Percentiles rank a stretch among this genome's conserved stretches.
Evolutionary conservation across 23 tunicate genomes (phyloP).

Genomic region (Clavelina lepadiformis): DNA sequence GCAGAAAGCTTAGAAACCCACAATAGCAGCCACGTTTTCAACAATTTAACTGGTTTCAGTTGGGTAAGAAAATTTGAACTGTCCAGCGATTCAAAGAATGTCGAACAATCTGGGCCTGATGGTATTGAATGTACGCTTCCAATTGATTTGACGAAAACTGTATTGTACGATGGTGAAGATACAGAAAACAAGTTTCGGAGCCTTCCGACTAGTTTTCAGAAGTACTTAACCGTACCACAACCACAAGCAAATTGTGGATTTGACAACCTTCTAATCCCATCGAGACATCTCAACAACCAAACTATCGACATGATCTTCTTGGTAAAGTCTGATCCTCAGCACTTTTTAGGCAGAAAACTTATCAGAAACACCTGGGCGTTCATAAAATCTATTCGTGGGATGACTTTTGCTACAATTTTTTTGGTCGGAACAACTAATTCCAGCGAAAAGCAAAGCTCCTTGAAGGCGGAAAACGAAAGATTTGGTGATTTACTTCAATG

Average conservation of each 20-base stretch:
- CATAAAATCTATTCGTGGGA: constrained; percentile 17
- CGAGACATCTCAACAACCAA: background rate
- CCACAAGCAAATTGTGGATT: constrained; percentile 24
- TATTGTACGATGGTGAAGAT: too few relatives aligned
- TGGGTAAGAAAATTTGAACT: too few relatives aligned
- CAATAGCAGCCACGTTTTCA: too few relatives aligned
- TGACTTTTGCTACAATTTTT: constrained; percentile 34
- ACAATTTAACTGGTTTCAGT: too few relatives aligned
- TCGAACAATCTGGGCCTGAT: too few relatives aligned
- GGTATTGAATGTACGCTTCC: too few relatives aligned
- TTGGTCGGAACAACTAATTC: constrained; percentile 27
- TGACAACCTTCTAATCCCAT: constrained; percentile 3
- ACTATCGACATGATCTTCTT: constrained; percentile 45
- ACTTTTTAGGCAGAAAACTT: constrained; percentile 23
- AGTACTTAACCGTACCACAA: too few relatives aligned
- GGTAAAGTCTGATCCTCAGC: constrained; percentile 61
- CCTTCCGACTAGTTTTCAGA: too few relatives aligned
- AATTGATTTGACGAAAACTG: too few relatives aligned
- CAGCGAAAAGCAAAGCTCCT: constrained; percentile 1
- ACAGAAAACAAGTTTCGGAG: too few relatives aligned
- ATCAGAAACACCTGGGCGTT: constrained; percentile 69
- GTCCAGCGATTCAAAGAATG: too few relatives aligned
- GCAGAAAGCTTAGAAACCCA: too few relatives aligned
- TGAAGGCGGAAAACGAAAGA: constrained; percentile 47
- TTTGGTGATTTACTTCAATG: constrained; percentile 87